Percentiles rank a stretch among this genome's conserved stretches.
Conservation (phyloP, 2,888 invertebrate genomes). For the Adineta ricciae region DNA sequence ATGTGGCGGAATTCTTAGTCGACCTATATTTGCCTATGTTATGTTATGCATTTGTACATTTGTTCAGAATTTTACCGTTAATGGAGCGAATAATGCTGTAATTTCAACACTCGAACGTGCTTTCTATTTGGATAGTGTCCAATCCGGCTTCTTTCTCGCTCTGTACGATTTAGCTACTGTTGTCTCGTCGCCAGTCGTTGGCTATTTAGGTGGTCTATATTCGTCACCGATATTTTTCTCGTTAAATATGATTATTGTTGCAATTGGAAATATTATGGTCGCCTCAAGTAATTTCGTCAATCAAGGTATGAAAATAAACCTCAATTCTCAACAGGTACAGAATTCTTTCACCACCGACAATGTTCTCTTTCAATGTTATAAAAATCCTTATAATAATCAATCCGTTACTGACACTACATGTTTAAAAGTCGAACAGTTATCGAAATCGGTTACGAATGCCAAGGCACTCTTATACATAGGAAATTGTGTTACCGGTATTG, state of each 20-base stretch:
- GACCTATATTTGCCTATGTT: neutral
- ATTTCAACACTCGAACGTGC: conserved; percentile 30
- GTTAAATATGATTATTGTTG: conserved; percentile 27
- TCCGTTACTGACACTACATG: neutral
- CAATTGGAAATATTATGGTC: conserved; percentile 20
- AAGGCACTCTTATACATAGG: conserved; percentile 22
- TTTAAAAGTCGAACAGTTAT: neutral
- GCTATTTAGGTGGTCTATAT: conserved; percentile 28
- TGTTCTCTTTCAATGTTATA: conserved; percentile 1
- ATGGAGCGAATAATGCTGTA: conserved; percentile 31
- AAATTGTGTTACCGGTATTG: conserved; percentile 27
- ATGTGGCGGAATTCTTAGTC: neutral
- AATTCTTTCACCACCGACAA: neutral
- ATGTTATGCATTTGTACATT: conserved; percentile 25
- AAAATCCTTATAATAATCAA: neutral
- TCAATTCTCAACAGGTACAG: neutral
- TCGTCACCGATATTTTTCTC: conserved; percentile 22
- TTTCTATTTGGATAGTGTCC: conserved; percentile 9
- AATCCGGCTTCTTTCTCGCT: conserved; percentile 22
- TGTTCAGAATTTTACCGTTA: conserved; percentile 22
- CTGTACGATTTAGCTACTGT: conserved; percentile 29
- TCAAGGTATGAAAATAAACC: neutral
- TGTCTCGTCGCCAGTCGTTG: conserved; percentile 25
- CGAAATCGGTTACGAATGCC: neutral
- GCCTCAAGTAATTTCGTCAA: neutral